Conservation (phyloP, 2,113 vertebrate genomes). For the Apeltes quadracus region DNA sequence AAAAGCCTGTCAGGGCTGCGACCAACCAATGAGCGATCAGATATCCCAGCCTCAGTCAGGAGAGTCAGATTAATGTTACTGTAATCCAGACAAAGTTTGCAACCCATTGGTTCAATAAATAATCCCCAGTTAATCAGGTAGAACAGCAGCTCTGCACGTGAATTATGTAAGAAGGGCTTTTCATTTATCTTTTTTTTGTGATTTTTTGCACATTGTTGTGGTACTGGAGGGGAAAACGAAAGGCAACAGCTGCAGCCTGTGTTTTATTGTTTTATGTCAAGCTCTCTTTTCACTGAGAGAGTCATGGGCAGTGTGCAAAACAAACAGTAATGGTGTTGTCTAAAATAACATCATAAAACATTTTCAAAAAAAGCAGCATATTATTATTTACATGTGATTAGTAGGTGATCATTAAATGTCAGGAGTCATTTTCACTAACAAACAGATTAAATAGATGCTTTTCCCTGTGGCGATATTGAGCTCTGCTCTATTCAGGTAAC, state of each 20-base stretch:
- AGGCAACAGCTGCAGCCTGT: not conserved
- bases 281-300: not conserved
- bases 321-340: no score
- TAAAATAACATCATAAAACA: not conserved
- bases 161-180: constrained; percentile 26
- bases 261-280: constrained; percentile 9
- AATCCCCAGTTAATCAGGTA: constrained; percentile 41
- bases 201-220: not conserved
- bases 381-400: not conserved
- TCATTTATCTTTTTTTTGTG: constrained; percentile 1
- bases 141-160: constrained; percentile 25
- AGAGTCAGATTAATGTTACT: constrained; percentile 53
- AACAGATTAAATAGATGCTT: constrained; percentile 16
- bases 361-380: no score
- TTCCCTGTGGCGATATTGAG: constrained; percentile 10
- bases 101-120: constrained; percentile 58
- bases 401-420: constrained; percentile 3
- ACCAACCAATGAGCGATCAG: constrained; percentile 25
- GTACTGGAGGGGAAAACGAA: not conserved
- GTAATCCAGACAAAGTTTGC: constrained; percentile 64
- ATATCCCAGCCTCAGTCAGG: constrained; percentile 25
- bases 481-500: constrained; percentile 1
- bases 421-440: constrained; percentile 8
- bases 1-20: not conserved
- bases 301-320: no score